Evolutionary conservation across 2,888 invertebrate species (phyloP).

Genomic region (Megalurothrips usitatus): DNA sequence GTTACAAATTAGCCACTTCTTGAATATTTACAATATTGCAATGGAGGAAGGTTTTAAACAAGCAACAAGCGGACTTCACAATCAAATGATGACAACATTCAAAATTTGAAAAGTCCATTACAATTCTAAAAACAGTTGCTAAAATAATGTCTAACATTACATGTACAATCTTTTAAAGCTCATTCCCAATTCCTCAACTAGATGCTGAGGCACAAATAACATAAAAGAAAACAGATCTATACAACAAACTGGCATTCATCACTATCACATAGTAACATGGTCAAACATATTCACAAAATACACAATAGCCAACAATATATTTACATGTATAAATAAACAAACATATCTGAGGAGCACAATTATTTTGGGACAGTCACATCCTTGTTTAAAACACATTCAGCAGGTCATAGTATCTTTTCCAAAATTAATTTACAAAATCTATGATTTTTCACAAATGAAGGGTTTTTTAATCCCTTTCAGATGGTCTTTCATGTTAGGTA

Average conservation of each 20-base stretch:
- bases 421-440: neutral
- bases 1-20: no score
- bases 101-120: no score
- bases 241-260: neutral
- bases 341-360: neutral
- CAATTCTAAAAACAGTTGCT: neutral
- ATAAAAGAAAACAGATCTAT: neutral
- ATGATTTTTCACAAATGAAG: neutral
- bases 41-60: no score
- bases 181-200: neutral
- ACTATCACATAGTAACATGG: conserved; percentile 13
- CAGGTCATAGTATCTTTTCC: neutral
- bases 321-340: neutral
- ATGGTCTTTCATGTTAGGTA: no score
- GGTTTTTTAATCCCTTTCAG: no score
- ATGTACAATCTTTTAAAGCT: conserved; percentile 11
- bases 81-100: no score
- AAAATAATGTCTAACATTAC: neutral
- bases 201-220: neutral
- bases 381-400: neutral
- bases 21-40: no score
- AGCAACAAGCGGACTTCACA: no score
- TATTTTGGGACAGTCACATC: no score
- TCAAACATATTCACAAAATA: conserved; percentile 14
- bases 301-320: conserved; percentile 1